Percentiles rank a stretch among this genome's conserved stretches.
These are phyloP conservation scores for Peromyscus eremicus DNA, from an alignment of 2,797 vertebrate genomes.

Conservation along the genomic window DNA sequence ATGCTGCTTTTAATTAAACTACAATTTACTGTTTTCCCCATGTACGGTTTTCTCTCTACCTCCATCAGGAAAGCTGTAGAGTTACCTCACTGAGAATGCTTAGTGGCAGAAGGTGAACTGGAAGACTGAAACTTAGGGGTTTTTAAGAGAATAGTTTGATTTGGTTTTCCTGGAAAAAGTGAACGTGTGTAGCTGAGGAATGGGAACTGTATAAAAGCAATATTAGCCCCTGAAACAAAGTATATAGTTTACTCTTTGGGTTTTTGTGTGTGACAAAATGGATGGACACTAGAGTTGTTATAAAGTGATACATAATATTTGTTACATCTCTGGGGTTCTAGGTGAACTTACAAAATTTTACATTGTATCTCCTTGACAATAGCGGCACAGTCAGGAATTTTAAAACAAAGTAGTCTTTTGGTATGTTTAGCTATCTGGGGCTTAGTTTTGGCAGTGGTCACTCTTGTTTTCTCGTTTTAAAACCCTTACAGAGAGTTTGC, in stretches of 20 bases:
- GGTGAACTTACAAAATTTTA: slow-evolving; percentile 44
- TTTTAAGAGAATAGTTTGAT: slow-evolving; percentile 43
- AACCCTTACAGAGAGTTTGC: slow-evolving; percentile 47
- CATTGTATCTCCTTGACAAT: not conserved
- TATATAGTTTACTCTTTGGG: not conserved
- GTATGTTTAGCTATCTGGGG: slow-evolving; percentile 25
- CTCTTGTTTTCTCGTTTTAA: slow-evolving; percentile 47
- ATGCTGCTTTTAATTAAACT: slow-evolving; percentile 74
- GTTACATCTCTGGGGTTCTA: not conserved
- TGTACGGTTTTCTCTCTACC: not conserved
- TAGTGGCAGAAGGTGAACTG: not conserved
- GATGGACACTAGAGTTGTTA: not conserved
- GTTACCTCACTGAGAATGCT: not conserved
- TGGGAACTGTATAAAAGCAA: not conserved
- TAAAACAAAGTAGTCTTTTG: slow-evolving; percentile 29
- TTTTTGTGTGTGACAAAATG: not conserved
- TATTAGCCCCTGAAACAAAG: not conserved
- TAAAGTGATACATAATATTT: not conserved
- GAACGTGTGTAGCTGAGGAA: not conserved
- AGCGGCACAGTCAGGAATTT: not conserved
- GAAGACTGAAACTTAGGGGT: slow-evolving; percentile 1
- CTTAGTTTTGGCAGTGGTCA: slow-evolving; percentile 30
- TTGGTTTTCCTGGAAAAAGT: not conserved
- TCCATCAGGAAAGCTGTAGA: slow-evolving; percentile 21
- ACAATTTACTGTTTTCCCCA: slow-evolving; percentile 5